Percentiles rank a stretch among this genome's conserved stretches.
These are phyloP conservation scores for Idaea straminata DNA, from an alignment of 2,888 invertebrate species.

Conservation along the genomic window DNA sequence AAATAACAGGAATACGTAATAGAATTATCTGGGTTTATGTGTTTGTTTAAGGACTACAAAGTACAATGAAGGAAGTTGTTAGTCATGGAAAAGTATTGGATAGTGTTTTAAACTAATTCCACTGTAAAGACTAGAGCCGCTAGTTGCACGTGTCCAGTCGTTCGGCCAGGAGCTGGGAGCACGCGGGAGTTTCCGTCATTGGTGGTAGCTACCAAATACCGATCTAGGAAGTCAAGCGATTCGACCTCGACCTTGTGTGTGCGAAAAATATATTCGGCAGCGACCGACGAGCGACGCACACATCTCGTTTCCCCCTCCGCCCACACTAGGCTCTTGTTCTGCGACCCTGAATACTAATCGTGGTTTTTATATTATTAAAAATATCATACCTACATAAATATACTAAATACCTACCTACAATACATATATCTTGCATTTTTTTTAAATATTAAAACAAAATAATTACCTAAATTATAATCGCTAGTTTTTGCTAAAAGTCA, in stretches of 20 bases:
- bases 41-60: slow-evolving; percentile 17
- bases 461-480: not conserved
- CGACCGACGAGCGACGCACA: slow-evolving; percentile 39
- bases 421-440: not conserved
- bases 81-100: slow-evolving; percentile 2
- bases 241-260: slow-evolving; percentile 73
- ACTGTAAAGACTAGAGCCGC: not conserved
- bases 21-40: slow-evolving; percentile 22
- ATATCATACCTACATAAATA: not conserved
- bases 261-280: slow-evolving; percentile 71
- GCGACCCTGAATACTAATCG: slow-evolving; percentile 8
- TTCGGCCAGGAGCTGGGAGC: too few relatives aligned
- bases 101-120: not conserved
- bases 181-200: slow-evolving; percentile 23
- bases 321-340: slow-evolving; percentile 22
- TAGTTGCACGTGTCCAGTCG: not conserved
- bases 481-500: not conserved
- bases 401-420: not conserved
- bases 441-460: not conserved
- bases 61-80: slow-evolving; percentile 10
- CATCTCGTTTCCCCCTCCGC: slow-evolving; percentile 33
- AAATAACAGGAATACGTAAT: slow-evolving; percentile 26
- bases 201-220: slow-evolving; percentile 36
- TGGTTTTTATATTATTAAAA: not conserved
- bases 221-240: slow-evolving; percentile 76